phyloP scores from a whole-genome alignment of 1,140 invertebrate species.

The Leptinotarsa defecta region DNA sequence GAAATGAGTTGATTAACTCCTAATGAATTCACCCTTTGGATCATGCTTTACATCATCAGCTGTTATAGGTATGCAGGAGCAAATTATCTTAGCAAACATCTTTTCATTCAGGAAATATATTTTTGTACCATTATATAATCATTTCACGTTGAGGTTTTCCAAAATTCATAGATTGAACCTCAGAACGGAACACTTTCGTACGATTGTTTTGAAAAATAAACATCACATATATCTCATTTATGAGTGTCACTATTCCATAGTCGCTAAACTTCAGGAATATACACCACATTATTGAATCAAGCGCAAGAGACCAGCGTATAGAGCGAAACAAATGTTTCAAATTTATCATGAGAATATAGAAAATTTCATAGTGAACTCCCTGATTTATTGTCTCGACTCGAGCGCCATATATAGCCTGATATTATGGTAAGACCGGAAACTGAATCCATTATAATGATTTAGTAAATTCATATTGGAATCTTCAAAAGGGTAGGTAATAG shows the following conservation, averaged over 20 bases:
- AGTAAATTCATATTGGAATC: constrained; percentile 22
- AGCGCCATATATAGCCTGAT: constrained; percentile 12
- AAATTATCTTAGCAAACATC: too few relatives aligned
- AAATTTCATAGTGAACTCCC: constrained; percentile 23
- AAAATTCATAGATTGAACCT: too few relatives aligned
- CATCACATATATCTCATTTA: background rate
- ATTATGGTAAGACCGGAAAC: constrained; percentile 13
- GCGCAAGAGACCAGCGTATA: background rate
- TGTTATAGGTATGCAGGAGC: too few relatives aligned
- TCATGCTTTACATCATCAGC: too few relatives aligned
- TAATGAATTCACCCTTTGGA: too few relatives aligned
- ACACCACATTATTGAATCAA: background rate
- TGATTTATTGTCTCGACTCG: constrained; percentile 18
- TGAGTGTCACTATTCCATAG: background rate
- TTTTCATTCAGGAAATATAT: too few relatives aligned
- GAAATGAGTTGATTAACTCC: too few relatives aligned
- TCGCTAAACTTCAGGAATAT: background rate
- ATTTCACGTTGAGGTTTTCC: too few relatives aligned
- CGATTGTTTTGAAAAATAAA: too few relatives aligned
- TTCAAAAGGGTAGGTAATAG: background rate
- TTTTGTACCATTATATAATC: too few relatives aligned
- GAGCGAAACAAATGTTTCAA: background rate
- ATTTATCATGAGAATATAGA: constrained; percentile 9
- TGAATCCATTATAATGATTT: constrained; percentile 24
- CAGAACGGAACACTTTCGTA: too few relatives aligned